Evolutionary conservation across 2,888 invertebrate genomes (phyloP).

Genomic region (Rhorus exstirpatorius): DNA sequence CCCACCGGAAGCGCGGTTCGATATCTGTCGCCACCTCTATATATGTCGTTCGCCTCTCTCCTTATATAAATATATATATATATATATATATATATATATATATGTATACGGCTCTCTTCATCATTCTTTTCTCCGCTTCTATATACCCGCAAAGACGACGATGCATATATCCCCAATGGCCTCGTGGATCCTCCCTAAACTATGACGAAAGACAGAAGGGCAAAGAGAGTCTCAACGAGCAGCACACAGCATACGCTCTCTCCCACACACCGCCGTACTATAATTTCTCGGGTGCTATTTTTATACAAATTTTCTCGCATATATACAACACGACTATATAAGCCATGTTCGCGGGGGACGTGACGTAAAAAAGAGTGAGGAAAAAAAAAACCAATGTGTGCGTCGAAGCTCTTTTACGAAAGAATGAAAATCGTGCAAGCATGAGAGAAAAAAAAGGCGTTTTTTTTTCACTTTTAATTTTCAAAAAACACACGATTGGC

Average conservation of each 20-base stretch:
- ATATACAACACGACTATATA: slow-evolving; percentile 5
- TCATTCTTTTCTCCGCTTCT: slow-evolving; percentile 21
- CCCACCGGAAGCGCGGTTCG: slow-evolving; percentile 78
- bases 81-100: slow-evolving; percentile 39
- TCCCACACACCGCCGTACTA: slow-evolving; percentile 4
- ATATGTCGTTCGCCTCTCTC: slow-evolving; percentile 38
- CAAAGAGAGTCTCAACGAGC: slow-evolving; percentile 13
- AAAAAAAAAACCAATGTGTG: background rate
- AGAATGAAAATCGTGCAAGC: slow-evolving; percentile 14
- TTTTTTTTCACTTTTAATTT: too few relatives aligned
- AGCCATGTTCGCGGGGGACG: slow-evolving; percentile 57
- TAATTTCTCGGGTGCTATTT: slow-evolving; percentile 57
- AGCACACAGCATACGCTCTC: background rate
- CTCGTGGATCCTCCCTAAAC: slow-evolving; percentile 40
- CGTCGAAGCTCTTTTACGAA: background rate
- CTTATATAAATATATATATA: slow-evolving; percentile 34
- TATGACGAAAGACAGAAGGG: slow-evolving; percentile 60
- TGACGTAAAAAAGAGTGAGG: background rate
- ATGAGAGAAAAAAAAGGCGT: background rate
- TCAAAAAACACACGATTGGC: too few relatives aligned
- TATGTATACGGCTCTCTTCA: slow-evolving; percentile 1
- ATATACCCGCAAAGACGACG: slow-evolving; percentile 26
- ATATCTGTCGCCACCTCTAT: slow-evolving; percentile 76
- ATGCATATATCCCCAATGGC: slow-evolving; percentile 58
- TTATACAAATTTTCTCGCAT: slow-evolving; percentile 39